Evolutionary conservation across 92 coral and sea anemone genomes (phyloP).

Genomic region (Phymanthus crucifer): DNA sequence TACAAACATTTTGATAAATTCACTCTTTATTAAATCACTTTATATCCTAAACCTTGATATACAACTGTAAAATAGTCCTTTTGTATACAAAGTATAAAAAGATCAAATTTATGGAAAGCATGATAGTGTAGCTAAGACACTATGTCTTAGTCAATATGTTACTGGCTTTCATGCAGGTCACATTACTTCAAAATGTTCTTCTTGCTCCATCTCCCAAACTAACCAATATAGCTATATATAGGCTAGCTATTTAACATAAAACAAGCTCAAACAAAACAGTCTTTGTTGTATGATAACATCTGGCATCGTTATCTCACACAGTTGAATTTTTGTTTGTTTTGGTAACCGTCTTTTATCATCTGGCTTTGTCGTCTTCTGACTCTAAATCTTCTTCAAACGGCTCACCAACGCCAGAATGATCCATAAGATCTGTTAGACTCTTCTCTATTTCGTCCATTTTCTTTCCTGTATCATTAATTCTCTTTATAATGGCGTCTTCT

Average conservation of each 20-base stretch:
- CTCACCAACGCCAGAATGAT: conserved; percentile 97
- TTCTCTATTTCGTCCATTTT: conserved; percentile 89
- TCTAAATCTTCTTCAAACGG: conserved; percentile 88
- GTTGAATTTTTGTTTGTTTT: conserved; percentile 25
- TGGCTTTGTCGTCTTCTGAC: conserved; percentile 81
- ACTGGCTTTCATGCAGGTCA: neutral
- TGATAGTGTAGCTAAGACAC: neutral
- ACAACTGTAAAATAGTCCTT: neutral
- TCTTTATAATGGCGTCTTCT: conserved; percentile 83
- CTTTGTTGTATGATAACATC: neutral
- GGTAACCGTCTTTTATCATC: conserved; percentile 50
- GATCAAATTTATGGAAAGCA: neutral
- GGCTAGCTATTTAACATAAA: neutral
- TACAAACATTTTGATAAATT: neutral
- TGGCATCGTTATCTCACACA: neutral
- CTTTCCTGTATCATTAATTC: conserved; percentile 84
- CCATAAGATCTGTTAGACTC: conserved; percentile 92
- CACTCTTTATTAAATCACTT: conserved; percentile 41
- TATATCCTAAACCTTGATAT: neutral
- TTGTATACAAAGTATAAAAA: neutral
- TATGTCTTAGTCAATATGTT: neutral
- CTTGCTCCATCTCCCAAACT: neutral
- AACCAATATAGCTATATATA: neutral
- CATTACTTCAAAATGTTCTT: neutral
- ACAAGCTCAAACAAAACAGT: neutral